Base-by-base conservation (phyloP, 2,113 vertebrate species). In the Lamprotornis superbus region DNA sequence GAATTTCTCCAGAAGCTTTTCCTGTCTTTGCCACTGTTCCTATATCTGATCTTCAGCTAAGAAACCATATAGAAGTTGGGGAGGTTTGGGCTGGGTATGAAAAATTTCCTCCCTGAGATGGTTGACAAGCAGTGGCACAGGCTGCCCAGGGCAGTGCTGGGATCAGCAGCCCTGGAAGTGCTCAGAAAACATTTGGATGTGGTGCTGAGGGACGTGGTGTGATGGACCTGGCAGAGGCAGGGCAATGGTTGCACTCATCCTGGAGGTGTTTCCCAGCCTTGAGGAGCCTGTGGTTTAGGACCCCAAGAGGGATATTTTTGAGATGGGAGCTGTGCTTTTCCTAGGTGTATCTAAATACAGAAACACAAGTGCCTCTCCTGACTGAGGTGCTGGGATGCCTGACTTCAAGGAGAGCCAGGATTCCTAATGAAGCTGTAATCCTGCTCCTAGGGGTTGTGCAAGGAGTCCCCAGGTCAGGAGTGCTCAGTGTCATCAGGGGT, bases 341-440 rank as follows among this genome's bases (percentile, higher is more conserved):
- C 35, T 16, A 0, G 14, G 3, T 39, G 31, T 16, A 1, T 35
- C 24, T 21, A 1, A 20, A 13, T 9, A 3, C 0, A 25, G 47
- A 24, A 75, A 50, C 19, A 10, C 5, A 2, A 0, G 1, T 24
- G 18, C 25, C 19, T 57, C 39, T 77, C 39, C 52, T 49, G 40
- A 2, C 11, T 9, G 47, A 7, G 24, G 35, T 7, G 3, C 8
- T 27, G 49, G 13, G 40, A 19, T 42, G 39, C 56, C 86, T 67
- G 33, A 16, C 19, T 71, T 12, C 23, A 33, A 31, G 37, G 39
- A 55, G 30, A 37, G 2, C 0, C 5, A 44, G 76, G 16, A 12
- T 52, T 81, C 79, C 73, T 73, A 47, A 63, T 89, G 78, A 27
- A 87, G 94, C 91, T 86, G 39, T 42, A 61, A 71, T 63, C 42